Conservation (phyloP, 2,888 invertebrate species). For the Amblyjoppa proteus region DNA sequence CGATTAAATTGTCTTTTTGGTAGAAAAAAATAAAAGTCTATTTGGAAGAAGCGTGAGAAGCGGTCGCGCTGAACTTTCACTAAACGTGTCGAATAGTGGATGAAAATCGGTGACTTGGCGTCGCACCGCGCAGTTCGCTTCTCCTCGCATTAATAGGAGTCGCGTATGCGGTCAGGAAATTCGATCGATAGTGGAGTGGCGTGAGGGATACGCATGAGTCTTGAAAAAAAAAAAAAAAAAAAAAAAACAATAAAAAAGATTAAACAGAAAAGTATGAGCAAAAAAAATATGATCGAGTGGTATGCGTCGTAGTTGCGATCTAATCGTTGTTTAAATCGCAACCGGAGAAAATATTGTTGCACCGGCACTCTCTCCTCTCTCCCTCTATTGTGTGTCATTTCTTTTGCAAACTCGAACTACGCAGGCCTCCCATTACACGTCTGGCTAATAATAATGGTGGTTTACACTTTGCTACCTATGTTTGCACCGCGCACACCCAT, state of each 20-base stretch:
- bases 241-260: conserved; percentile 12
- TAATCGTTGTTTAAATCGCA: conserved; percentile 72
- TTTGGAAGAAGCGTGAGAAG: conserved; percentile 30
- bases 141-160: conserved; percentile 49
- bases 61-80: neutral
- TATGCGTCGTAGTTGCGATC: conserved; percentile 66
- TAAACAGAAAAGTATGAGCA: neutral
- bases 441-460: conserved; percentile 79
- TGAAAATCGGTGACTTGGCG: conserved; percentile 46
- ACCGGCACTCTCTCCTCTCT: conserved; percentile 60
- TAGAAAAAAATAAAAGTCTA: conserved; percentile 7
- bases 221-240: conserved; percentile 26
- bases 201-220: conserved; percentile 44
- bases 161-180: conserved; percentile 56
- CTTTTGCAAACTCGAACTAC: conserved; percentile 52
- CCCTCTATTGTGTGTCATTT: conserved; percentile 58
- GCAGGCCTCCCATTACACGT: conserved; percentile 74
- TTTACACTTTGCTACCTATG: conserved; percentile 80
- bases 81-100: conserved; percentile 50
- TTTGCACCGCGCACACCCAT: conserved; percentile 74
- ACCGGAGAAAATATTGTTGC: conserved; percentile 71
- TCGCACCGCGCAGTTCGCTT: conserved; percentile 32
- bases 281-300: conserved; percentile 43
- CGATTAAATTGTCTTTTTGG: conserved; percentile 23
- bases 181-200: conserved; percentile 60